These are phyloP conservation scores for Parapsyche elsis DNA, from an alignment of 1,140 invertebrate species.

Conservation along the genomic window DNA sequence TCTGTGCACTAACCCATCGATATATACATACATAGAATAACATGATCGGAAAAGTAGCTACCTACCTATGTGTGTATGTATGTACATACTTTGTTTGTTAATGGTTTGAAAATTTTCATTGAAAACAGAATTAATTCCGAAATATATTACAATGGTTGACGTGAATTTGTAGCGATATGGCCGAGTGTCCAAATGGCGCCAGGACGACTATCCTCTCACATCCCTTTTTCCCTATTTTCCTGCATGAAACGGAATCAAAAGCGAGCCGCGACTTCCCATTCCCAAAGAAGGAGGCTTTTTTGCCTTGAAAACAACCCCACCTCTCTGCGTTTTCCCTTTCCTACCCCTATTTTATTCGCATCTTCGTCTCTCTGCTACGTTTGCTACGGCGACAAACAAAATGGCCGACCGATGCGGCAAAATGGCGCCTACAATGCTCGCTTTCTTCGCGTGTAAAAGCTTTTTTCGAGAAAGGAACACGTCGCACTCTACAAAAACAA, in stretches of 20 bases:
- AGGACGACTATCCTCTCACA: constrained; percentile 31
- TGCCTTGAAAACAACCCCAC: background rate
- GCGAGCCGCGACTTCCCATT: background rate
- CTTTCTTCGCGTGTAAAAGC: background rate
- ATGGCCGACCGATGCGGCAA: background rate
- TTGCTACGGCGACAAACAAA: background rate
- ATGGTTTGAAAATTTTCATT: background rate
- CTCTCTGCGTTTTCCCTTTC: background rate
- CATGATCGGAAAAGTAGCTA: too few relatives aligned
- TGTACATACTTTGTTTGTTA: too few relatives aligned
- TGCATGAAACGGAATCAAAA: background rate
- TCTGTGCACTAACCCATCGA: too few relatives aligned
- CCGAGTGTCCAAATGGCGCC: constrained; percentile 11
- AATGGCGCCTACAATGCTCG: background rate
- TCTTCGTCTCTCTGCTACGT: too few relatives aligned
- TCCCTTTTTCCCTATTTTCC: constrained; percentile 26
- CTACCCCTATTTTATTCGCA: background rate
- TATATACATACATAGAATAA: too few relatives aligned
- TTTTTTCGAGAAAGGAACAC: background rate
- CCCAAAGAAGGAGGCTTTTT: background rate
- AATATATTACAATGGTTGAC: background rate
- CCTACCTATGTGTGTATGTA: too few relatives aligned
- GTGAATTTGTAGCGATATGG: background rate
- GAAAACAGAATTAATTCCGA: background rate
- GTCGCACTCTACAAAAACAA: background rate